A percentile compares a stretch with the other conserved stretches of the same genome.
These are phyloP conservation scores for Phrynosoma blainvillii DNA, from an alignment of 2,113 vertebrate genomes.

Conservation along the genomic window DNA sequence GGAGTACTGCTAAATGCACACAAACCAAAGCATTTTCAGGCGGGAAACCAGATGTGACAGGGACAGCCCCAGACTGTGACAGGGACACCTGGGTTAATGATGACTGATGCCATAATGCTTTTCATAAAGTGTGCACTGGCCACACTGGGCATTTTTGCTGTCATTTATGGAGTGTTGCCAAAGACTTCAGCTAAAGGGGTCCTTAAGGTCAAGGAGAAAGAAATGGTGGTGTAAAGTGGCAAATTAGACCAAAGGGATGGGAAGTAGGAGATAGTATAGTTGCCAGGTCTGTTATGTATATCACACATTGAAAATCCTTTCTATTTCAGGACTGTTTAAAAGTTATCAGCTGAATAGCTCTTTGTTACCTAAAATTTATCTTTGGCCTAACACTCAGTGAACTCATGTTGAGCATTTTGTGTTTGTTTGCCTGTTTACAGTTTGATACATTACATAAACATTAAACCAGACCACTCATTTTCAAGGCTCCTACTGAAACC, in stretches of 20 bases:
- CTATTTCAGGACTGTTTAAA: not conserved
- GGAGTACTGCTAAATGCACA: conserved; percentile 77
- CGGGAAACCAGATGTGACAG: conserved; percentile 82
- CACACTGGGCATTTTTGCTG: conserved; percentile 65
- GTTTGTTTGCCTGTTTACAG: not conserved
- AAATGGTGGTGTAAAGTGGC: conserved; percentile 45
- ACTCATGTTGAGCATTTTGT: not conserved
- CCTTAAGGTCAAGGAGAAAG: conserved; percentile 73
- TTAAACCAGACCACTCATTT: not conserved
- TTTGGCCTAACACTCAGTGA: not conserved
- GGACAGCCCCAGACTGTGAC: conserved; percentile 74
- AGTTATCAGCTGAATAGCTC: not conserved
- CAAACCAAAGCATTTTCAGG: conserved; percentile 76
- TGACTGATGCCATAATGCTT: conserved; percentile 82
- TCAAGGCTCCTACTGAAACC: not conserved
- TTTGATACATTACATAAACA: not conserved
- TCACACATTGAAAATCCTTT: not conserved
- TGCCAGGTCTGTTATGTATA: not conserved
- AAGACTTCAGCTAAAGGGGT: conserved; percentile 45
- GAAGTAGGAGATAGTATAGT: conserved; percentile 43
- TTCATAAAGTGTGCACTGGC: conserved; percentile 74
- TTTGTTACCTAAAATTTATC: not conserved
- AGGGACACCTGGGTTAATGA: conserved; percentile 80
- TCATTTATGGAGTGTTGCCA: conserved; percentile 59
- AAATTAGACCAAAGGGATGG: conserved; percentile 11